Base-by-base conservation (phyloP, 2,113 vertebrate species). In the Rattus norvegicus region DNA sequence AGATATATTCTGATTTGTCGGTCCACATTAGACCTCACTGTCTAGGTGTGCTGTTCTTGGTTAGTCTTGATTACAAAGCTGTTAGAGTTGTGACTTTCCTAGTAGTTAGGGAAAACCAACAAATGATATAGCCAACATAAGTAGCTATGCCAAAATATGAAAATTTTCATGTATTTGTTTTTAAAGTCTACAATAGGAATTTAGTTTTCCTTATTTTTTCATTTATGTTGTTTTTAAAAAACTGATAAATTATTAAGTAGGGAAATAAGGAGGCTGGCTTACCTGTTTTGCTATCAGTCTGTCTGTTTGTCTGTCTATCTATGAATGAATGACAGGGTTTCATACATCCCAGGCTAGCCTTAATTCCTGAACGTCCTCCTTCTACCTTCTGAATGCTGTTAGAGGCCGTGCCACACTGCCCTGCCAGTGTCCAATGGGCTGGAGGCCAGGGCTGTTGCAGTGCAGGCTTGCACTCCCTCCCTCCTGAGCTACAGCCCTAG, bases 91-190 rank as follows among this genome's bases (percentile, higher is more conserved):
- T 87, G 39, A 76, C 79, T 95, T 91, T 94, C 67, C 33, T 93
- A 86, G 76, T 33, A 67, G 61, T 92, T 94, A 90, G 61, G 63
- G 80, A 73, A 30, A 88, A 86, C 28, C 39, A 92, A 77, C 52
- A 96, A 95, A 92, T 79, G 47, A 54, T 75, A 4, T 75, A 90
- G 61, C 3, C 11, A 52, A 13, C 56, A n/a, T 59, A 24, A 91
- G 22, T 83, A 92, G 28, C 36, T 95, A 5, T 93, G 69, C 8
- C 65, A 65, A 95, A 95, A 88, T 67, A 90, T 19, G 47, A 80
- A 86, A 13, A 26, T 73, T 93, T 95, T 93, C 28, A 86, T 95
- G 80, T 86, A 56, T 93, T 96, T 89, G 52, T 91, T 95, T 92
- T 93, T 79, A 83, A 93, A 70, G 36, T 6, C 88, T 36, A 87